phyloP scores from a whole-genome alignment of 2,888 invertebrate species.

The Agonum fuliginosum region DNA sequence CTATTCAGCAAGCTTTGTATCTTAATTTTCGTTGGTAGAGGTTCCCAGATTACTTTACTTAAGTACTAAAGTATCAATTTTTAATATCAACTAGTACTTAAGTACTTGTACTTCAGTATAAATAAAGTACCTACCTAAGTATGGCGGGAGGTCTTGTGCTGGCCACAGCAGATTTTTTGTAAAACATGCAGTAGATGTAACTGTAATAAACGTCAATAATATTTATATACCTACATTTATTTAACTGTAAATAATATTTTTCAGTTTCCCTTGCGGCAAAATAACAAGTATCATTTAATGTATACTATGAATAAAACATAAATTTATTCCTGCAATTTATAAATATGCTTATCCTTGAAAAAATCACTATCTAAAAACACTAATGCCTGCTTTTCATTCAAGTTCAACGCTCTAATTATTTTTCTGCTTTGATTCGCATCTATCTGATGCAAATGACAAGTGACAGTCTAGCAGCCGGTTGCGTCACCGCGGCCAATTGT shows the following conservation, averaged over 20 bases:
- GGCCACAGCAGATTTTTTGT: too few species aligned
- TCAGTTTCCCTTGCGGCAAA: neutral
- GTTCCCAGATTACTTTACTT: too few species aligned
- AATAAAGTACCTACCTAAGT: too few species aligned
- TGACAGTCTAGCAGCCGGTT: constrained; percentile 2
- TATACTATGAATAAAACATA: neutral
- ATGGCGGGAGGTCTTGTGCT: too few species aligned
- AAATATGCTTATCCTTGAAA: neutral
- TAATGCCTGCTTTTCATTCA: neutral
- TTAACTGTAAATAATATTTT: neutral
- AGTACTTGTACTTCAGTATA: too few species aligned
- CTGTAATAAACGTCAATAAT: neutral
- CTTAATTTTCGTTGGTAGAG: too few species aligned
- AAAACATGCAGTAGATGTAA: too few species aligned
- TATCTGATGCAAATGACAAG: neutral
- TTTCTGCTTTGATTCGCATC: neutral
- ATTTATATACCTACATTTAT: neutral
- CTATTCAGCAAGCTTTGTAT: too few species aligned
- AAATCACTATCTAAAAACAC: neutral
- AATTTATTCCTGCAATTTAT: constrained; percentile 22
- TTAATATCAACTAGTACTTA: too few species aligned
- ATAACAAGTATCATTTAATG: neutral
- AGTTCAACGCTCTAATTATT: constrained; percentile 19
- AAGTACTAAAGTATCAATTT: too few species aligned
- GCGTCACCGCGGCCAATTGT: constrained; percentile 35